These are phyloP conservation scores for Acanthaster planci DNA, from an alignment of 35 echinoderm and acorn worm species.

Conservation along the genomic window DNA sequence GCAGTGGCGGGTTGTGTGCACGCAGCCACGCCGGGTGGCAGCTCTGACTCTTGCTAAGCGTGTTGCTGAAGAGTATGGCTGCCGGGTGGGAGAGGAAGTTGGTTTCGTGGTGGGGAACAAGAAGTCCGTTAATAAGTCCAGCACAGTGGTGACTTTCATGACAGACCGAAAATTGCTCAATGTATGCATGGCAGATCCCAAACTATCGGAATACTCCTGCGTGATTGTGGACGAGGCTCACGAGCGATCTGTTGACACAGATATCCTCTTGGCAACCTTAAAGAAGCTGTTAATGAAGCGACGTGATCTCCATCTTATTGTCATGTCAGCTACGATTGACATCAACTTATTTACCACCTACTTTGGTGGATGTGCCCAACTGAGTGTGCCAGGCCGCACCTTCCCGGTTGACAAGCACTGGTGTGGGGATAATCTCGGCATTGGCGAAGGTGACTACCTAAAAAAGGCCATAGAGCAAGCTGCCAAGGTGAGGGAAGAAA, in stretches of 20 bases:
- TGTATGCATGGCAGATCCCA: conserved; percentile 25
- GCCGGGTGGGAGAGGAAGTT: conserved; percentile 89
- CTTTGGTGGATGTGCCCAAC: conserved; percentile 22
- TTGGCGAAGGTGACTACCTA: conserved; percentile 30
- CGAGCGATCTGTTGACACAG: conserved; percentile 56
- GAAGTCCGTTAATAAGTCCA: background rate
- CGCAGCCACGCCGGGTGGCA: conserved; percentile 89
- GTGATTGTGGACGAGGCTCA: conserved; percentile 53
- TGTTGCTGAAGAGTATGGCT: conserved; percentile 97
- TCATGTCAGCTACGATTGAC: conserved; percentile 58
- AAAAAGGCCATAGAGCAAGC: conserved; percentile 24
- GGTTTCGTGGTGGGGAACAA: conserved; percentile 33
- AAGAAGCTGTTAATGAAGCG: conserved; percentile 26
- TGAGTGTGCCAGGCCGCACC: conserved; percentile 32
- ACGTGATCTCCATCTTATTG: conserved; percentile 36
- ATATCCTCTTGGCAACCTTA: conserved; percentile 48
- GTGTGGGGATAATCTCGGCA: background rate
- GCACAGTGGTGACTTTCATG: conserved; percentile 39
- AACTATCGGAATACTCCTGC: conserved; percentile 18
- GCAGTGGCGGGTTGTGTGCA: conserved; percentile 79
- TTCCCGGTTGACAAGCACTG: conserved; percentile 39
- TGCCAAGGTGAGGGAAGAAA: background rate
- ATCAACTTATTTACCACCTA: conserved; percentile 31
- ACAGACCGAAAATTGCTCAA: conserved; percentile 45
- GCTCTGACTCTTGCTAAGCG: conserved; percentile 93